Evolutionary conservation across 2,797 vertebrate species (phyloP).

Genomic region (Xerus rutilus): DNA sequence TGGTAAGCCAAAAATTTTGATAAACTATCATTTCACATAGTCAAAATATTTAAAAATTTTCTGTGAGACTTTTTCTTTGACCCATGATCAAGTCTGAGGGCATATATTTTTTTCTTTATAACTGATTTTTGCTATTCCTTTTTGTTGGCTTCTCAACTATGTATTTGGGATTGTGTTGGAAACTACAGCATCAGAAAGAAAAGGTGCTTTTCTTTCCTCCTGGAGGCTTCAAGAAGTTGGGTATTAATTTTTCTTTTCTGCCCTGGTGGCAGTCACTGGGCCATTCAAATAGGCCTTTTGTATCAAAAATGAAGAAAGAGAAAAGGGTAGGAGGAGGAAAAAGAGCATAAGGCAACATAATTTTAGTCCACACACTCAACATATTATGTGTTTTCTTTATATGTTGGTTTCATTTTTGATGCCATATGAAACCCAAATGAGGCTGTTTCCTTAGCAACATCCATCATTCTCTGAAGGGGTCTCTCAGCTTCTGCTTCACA

Average conservation of each 20-base stretch:
- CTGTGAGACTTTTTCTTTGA: neutral
- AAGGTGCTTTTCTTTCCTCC: neutral
- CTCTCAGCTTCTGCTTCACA: neutral
- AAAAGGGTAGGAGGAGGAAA: neutral
- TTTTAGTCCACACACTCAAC: neutral
- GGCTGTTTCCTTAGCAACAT: neutral
- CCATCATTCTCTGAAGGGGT: neutral
- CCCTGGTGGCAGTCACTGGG: neutral
- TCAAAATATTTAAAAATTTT: neutral
- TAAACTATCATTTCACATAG: neutral
- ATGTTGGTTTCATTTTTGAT: neutral
- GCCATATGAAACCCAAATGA: neutral
- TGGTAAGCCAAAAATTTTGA: neutral
- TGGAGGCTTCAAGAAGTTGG: neutral
- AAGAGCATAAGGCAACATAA: neutral
- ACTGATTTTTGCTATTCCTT: neutral
- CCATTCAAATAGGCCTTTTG: neutral
- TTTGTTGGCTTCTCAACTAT: neutral
- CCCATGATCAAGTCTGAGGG: neutral
- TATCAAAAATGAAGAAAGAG: neutral
- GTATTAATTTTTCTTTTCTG: neutral
- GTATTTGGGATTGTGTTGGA: neutral
- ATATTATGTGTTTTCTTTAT: neutral
- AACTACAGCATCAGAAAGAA: neutral
- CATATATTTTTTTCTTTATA: neutral